Evolutionary conservation across 2,888 invertebrate species (phyloP), one percentile per base, ranked within the genome.

Genomic region (Brachypterus glaber): DNA sequence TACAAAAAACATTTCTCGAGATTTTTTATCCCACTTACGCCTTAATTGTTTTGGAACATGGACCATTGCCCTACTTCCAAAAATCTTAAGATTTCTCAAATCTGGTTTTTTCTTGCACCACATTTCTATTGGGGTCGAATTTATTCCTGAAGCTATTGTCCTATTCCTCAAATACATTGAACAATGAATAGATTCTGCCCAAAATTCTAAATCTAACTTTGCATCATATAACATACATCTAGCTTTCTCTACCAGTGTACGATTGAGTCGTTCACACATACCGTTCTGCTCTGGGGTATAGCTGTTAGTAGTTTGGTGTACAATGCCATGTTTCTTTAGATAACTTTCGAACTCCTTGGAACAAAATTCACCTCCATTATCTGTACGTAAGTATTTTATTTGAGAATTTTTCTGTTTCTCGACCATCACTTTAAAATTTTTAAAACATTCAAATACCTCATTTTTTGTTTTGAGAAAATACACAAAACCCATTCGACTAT

Each of bases 281-380:
- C 55, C 54, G 45, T 59, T 59, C 41, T 57, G 58, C 36, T 58
- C 44, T 8, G 57, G 55, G 4, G 39, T 41, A 24, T 44, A 38
- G 5, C 37, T 12, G 13, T 37, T 40, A 4, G 40, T 40, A 4
- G 11, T 50, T 18, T 59, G 55, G 37, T 58, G 54, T 0, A 51
- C 24, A 9, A 60, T 60, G 3, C 55, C 60, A 35, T 46, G 37
- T 4, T 41, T 29, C 21, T 24, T 32, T 12, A 54, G 33, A 35
- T 40, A 49, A 21, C 45, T 41, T 18, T 52, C 44, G 30, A 56
- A 48, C 12, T 45, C 30, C 25, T 12, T 29, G 11, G 13, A 16
- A 16, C 29, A 31, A 26, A 33, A 43, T 33, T 44, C 44, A 4
- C 45, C 44, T 4, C 55, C 51, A 43, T 53, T 51, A 33, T 58